Percentiles rank a stretch among this genome's conserved stretches.
These are phyloP conservation scores for Coryphaenoides rupestris DNA, from an alignment of 2,113 vertebrate genomes.

Conservation along the genomic window DNA sequence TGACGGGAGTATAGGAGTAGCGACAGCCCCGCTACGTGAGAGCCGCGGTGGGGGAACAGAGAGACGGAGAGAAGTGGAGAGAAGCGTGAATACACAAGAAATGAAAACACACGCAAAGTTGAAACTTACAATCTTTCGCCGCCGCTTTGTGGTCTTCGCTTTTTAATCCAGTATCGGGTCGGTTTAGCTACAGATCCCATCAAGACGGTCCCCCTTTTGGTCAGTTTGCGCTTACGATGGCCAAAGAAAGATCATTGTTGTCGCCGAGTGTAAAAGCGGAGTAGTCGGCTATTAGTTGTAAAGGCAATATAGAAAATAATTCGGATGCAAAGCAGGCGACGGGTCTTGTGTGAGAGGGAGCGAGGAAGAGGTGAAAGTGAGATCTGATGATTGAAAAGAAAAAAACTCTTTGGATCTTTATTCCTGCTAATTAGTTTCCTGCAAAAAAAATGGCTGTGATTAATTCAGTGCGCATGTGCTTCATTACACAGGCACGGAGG, in stretches of 20 bases:
- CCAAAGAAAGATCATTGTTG: constrained; percentile 85
- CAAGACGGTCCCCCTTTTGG: constrained; percentile 82
- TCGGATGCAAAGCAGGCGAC: constrained; percentile 83
- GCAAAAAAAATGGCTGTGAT: constrained; percentile 99
- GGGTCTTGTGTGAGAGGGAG: constrained; percentile 82
- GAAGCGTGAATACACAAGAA: constrained; percentile 67
- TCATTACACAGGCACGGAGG: constrained; percentile 99
- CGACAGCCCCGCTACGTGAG: constrained; percentile 48
- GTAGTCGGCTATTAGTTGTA: constrained; percentile 78
- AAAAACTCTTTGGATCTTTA: constrained; percentile 99
- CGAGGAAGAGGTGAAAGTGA: constrained; percentile 87
- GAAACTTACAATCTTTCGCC: constrained; percentile 91
- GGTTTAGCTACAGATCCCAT: constrained; percentile 89
- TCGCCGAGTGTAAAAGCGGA: constrained; percentile 78
- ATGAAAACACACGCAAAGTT: constrained; percentile 84
- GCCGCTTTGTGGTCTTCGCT: constrained; percentile 82
- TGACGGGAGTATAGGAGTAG: constrained; percentile 43
- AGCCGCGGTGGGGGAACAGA: constrained; percentile 43
- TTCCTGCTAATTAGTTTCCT: constrained; percentile 99
- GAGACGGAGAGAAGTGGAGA: constrained; percentile 60
- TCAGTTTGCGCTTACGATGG: constrained; percentile 83
- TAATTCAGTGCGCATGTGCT: constrained; percentile 99
- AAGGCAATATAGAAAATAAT: constrained; percentile 84
- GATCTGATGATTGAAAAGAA: constrained; percentile 97
- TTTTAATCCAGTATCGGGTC: constrained; percentile 88